Percentiles rank a stretch among this genome's conserved stretches.
Conservation (phyloP, 2,113 vertebrate species). For the Serilophus lunatus region DNA sequence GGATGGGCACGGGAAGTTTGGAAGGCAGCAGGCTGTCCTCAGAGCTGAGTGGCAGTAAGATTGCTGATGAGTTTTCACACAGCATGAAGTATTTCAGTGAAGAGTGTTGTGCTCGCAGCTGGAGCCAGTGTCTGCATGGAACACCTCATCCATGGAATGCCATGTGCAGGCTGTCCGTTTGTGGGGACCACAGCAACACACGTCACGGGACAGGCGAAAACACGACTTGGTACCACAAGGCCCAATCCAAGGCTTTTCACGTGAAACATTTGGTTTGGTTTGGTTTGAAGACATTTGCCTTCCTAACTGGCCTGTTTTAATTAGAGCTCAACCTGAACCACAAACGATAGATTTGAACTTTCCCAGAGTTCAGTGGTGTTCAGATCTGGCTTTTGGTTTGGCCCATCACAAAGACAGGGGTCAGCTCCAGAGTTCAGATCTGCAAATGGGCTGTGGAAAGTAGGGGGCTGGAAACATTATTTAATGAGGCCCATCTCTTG, state of each 20-base stretch:
- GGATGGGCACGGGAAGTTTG: neutral
- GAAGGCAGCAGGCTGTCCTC: neutral
- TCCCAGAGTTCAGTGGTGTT: constrained; percentile 62
- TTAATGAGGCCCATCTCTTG: neutral
- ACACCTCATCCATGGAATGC: no score
- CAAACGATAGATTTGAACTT: constrained; percentile 65
- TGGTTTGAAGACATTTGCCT: constrained; percentile 53
- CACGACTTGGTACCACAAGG: neutral
- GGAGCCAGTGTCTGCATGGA: neutral
- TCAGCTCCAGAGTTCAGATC: constrained; percentile 51
- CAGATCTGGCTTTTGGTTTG: constrained; percentile 69
- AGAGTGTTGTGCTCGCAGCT: neutral
- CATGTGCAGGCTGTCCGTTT: neutral
- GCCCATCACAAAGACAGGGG: constrained; percentile 38
- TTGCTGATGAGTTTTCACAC: neutral
- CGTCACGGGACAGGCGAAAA: constrained; percentile 9
- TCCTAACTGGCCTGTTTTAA: constrained; percentile 51
- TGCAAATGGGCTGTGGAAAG: neutral
- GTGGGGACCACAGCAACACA: neutral
- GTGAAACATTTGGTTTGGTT: constrained; percentile 58
- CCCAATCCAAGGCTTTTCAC: constrained; percentile 39
- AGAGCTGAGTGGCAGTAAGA: neutral
- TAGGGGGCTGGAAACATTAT: neutral
- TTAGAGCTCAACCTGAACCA: constrained; percentile 67
- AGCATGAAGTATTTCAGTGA: neutral